These are phyloP conservation scores for Heliothis subflexa DNA, from an alignment of 1,140 invertebrate species.

Conservation along the genomic window DNA sequence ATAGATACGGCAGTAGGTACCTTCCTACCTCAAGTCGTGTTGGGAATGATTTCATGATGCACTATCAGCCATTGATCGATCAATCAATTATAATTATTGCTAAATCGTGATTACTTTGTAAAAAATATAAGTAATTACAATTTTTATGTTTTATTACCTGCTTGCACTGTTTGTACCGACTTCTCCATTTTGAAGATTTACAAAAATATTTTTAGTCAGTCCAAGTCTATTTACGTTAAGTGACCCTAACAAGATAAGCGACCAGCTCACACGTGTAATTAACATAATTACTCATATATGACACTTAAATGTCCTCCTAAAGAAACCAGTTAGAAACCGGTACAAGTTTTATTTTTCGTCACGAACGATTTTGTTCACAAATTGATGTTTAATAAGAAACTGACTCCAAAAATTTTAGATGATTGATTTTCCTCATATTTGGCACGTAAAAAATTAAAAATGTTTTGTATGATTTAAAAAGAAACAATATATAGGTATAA, in stretches of 20 bases:
- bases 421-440: too few relatives aligned
- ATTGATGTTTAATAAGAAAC: not conserved
- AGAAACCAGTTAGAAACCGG: constrained; percentile 1
- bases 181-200: too few relatives aligned
- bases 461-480: too few relatives aligned
- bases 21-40: not conserved
- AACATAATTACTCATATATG: constrained; percentile 10
- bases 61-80: not conserved
- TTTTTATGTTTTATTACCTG: not conserved
- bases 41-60: constrained; percentile 9
- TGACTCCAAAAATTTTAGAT: too few relatives aligned
- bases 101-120: constrained; percentile 2
- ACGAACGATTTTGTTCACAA: not conserved
- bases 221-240: not conserved
- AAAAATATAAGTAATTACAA: not conserved
- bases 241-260: not conserved
- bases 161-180: too few relatives aligned
- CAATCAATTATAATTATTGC: constrained; percentile 22
- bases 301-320: constrained; percentile 9
- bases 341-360: not conserved
- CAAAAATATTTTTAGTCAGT: not conserved
- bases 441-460: too few relatives aligned
- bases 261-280: not conserved
- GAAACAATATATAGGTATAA: too few relatives aligned
- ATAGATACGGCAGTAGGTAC: not conserved